Conservation (phyloP, 2,113 vertebrate genomes). For the Phalacrocorax brasilianus region DNA sequence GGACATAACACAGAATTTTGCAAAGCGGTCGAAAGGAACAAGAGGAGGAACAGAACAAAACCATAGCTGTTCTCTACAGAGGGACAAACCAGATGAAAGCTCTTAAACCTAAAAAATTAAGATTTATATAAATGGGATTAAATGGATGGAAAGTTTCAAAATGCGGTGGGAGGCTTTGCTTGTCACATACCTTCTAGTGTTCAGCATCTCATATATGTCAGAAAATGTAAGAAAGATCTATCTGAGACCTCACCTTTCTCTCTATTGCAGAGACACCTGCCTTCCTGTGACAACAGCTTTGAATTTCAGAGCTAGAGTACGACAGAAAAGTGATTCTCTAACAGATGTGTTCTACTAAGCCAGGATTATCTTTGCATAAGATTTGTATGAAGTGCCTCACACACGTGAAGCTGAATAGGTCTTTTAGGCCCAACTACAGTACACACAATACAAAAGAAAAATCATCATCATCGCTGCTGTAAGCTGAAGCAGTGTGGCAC, state of each 20-base stretch:
- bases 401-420: background rate
- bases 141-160: background rate
- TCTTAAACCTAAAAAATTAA: background rate
- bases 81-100: background rate
- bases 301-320: background rate
- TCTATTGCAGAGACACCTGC: background rate
- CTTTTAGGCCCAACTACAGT: background rate
- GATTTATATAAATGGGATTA: background rate
- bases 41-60: background rate
- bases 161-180: background rate
- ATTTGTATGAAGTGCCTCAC: background rate
- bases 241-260: background rate
- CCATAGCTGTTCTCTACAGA: background rate
- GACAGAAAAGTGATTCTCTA: background rate
- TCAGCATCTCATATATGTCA: background rate
- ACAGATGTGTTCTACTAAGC: background rate
- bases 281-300: background rate
- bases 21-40: background rate
- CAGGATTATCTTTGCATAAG: background rate
- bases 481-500: background rate
- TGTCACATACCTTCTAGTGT: background rate
- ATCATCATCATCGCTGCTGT: background rate
- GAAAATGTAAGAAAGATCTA: background rate
- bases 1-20: background rate
- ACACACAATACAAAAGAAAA: accelerated